Conservation (phyloP, 1,140 invertebrate species). For the Dreissena rostriformis region DNA sequence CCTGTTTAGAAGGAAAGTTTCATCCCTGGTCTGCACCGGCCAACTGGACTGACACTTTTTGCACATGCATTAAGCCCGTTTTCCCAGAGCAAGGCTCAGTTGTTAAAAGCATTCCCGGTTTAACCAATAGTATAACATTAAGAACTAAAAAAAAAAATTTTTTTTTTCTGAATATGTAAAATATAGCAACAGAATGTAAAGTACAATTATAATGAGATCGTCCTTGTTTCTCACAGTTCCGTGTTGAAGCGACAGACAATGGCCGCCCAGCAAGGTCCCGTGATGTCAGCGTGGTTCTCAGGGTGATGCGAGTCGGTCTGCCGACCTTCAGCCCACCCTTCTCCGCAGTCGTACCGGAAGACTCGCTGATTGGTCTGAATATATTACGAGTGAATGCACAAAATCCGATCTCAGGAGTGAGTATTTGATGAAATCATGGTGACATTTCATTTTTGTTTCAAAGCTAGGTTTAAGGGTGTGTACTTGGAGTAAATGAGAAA, state of each 20-base stretch:
- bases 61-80: neutral
- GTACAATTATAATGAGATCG: neutral
- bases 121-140: no score
- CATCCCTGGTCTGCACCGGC: no score
- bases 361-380: neutral
- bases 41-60: no score
- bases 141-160: no score
- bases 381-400: slow-evolving; percentile 24
- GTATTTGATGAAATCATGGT: slow-evolving; percentile 1
- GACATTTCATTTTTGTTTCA: no score
- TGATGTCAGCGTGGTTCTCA: slow-evolving; percentile 6
- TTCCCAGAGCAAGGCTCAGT: no score
- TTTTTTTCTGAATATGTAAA: neutral
- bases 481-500: no score
- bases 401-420: slow-evolving; percentile 38
- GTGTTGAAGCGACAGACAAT: slow-evolving; percentile 34
- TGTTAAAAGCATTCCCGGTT: no score
- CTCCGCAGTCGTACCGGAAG: slow-evolving; percentile 5
- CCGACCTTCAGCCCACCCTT: slow-evolving; percentile 35
- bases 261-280: slow-evolving; percentile 3
- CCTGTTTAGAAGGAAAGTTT: no score
- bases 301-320: slow-evolving; percentile 3
- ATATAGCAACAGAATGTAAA: neutral
- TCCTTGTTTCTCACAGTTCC: slow-evolving; percentile 18
- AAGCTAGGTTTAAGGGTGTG: no score